These are phyloP conservation scores for Fulica atra DNA, from an alignment of 2,113 vertebrate genomes.

Conservation along the genomic window DNA sequence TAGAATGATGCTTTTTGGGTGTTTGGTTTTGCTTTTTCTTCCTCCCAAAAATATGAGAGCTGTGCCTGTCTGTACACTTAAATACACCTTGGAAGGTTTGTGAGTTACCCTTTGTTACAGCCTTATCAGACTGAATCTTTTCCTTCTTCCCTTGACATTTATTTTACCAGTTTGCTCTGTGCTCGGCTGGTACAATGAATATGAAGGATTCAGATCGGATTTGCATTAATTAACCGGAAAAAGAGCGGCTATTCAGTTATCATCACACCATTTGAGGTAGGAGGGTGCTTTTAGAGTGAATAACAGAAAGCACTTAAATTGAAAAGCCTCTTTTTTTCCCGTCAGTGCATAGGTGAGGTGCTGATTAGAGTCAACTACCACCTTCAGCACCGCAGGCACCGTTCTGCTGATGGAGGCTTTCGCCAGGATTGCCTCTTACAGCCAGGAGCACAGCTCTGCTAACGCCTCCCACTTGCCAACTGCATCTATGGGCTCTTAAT, in stretches of 20 bases:
- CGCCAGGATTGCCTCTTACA: neutral
- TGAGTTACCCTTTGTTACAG: neutral
- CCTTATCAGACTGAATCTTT: neutral
- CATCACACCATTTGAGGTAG: neutral
- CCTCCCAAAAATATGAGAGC: neutral
- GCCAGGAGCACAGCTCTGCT: neutral
- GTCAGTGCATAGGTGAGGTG: neutral
- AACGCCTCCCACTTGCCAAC: rapidly evolving
- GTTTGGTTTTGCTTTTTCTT: neutral
- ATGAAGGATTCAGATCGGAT: neutral
- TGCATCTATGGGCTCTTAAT: neutral
- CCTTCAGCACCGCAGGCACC: neutral
- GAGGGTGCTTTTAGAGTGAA: neutral
- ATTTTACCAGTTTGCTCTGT: neutral
- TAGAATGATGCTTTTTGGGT: neutral
- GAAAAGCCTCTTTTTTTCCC: neutral
- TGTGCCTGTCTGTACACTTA: neutral
- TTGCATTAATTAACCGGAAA: neutral
- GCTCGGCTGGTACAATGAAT: neutral
- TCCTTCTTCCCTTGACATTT: neutral
- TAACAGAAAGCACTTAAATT: neutral
- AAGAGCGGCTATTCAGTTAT: neutral
- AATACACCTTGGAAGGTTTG: neutral
- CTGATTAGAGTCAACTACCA: neutral
- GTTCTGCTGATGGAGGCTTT: neutral